These are phyloP conservation scores for Ophioderma brevispina DNA, from an alignment of 35 echinoderm and acorn worm genomes.

Conservation along the genomic window DNA sequence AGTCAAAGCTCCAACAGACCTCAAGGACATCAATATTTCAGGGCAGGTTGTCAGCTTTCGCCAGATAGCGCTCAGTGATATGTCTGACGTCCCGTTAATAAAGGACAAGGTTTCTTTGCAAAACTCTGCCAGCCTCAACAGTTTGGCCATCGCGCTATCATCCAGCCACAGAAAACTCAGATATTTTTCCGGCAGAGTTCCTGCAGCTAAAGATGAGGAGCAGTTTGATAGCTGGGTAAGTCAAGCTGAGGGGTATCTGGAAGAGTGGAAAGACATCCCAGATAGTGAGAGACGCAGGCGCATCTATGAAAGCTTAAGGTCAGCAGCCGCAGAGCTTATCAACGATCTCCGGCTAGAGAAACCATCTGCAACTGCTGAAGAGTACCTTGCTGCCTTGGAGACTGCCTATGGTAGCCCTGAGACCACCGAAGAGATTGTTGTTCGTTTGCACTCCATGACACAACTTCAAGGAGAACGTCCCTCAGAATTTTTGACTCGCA, in stretches of 20 bases:
- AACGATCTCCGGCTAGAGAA: constrained; percentile 39
- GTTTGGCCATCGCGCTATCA: not conserved
- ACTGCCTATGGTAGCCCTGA: constrained; percentile 58
- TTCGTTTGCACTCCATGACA: constrained; percentile 32
- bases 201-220: constrained; percentile 24
- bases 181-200: constrained; percentile 25
- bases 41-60: not conserved
- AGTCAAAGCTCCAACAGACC: no score
- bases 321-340: constrained; percentile 44
- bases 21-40: not conserved
- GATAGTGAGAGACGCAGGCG: constrained; percentile 18
- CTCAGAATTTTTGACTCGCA: constrained; percentile 16
- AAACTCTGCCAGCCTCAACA: no score
- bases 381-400: constrained; percentile 53
- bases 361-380: constrained; percentile 29
- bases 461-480: constrained; percentile 28
- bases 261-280: constrained; percentile 45
- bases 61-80: not conserved
- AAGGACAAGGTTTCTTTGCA: no score
- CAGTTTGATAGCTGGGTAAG: constrained; percentile 20
- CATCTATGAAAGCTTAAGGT: constrained; percentile 39
- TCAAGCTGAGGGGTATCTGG: constrained; percentile 35
- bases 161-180: constrained; percentile 38
- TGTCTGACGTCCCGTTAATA: no score
- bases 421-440: constrained; percentile 35